Evolutionary conservation across 2,113 vertebrate genomes (phyloP), one percentile per base, ranked within the genome.

Genomic region (Oxyruncus cristatus): DNA sequence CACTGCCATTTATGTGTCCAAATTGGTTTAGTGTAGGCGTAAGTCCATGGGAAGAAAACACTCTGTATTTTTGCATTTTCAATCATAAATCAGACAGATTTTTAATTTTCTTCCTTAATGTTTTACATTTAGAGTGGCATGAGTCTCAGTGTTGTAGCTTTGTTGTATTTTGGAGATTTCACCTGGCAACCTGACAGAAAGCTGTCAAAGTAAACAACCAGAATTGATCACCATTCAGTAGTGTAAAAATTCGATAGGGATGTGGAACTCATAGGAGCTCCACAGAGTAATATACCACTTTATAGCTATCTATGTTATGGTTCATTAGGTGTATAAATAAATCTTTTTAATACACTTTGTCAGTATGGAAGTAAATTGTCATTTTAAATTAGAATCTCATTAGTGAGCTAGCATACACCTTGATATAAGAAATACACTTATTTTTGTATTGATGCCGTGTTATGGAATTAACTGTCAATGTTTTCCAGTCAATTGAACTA

Each of bases 251-350:
- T 90, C 84, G 89, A 88, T 65, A 78, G 33, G 66, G 32, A 77
- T 86, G 62, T 5, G 1, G 37, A 89, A 58, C 28, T 39, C 50
- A 28, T 74, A 81, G 33, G 35, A 87, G 6, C 66, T 95, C 52
- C 35, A 62, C 23, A 53, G 53, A 72, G 23, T 77, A 91, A 61
- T 94, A 33, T n/a, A 71, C 23, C 79, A 8, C 20, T 91, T 33
- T 89, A 24, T 33, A 52, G 28, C 50, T 73, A n/a, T 91, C 42
- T 58, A 7, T 0, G 12, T 93, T 95, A 81, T 42, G 75, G 77
- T 89, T 97, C 75, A 76, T 96, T 90, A 90, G 59, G 15, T 81
- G 14, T 67, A 72, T 67, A 95, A 96, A 94, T 95, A 96, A 89
- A 82, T 91, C 37, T 90, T 92, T 95, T 81, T 56, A 68, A 35